Conservation (phyloP, 2,888 invertebrate species). For the Lasioglossum villosulum region DNA sequence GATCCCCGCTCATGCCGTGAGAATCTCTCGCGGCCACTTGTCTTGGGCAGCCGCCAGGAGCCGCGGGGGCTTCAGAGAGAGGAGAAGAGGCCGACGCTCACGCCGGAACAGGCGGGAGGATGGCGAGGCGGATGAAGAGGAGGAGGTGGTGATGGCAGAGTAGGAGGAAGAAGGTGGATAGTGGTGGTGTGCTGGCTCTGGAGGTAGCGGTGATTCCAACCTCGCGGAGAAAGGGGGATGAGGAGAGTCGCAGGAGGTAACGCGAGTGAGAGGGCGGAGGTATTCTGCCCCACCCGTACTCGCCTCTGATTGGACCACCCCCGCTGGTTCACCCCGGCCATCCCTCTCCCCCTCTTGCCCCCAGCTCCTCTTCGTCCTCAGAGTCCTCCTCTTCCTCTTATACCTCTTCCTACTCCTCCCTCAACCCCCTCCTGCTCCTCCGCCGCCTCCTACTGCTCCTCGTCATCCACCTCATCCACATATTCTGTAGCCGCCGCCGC, state of each 20-base stretch:
- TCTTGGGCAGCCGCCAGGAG: conserved; percentile 82
- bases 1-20: conserved; percentile 82
- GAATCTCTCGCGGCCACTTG: conserved; percentile 83
- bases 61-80: conserved; percentile 78
- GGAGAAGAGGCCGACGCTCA: conserved; percentile 61
- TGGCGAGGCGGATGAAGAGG: conserved; percentile 53
- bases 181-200: conserved; percentile 72
- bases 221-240: conserved; percentile 72
- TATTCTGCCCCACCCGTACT: conserved; percentile 81
- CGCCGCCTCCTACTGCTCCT: conserved; percentile 53
- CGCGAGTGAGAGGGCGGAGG: conserved; percentile 77
- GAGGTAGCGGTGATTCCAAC: conserved; percentile 74
- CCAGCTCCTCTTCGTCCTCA: conserved; percentile 36
- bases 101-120: conserved; percentile 56
- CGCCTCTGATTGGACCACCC: conserved; percentile 83
- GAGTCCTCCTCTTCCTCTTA: conserved; percentile 53
- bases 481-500: conserved; percentile 49
- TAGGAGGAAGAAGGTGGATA: conserved; percentile 70
- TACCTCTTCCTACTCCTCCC: conserved; percentile 61
- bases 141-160: conserved; percentile 55
- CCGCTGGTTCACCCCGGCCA: conserved; percentile 76
- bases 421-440: conserved; percentile 54
- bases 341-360: conserved; percentile 72
- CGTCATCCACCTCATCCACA: conserved; percentile 52
- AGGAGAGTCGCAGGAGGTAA: conserved; percentile 75